These are phyloP conservation scores for Pavo muticus DNA, from an alignment of 2,113 vertebrate species.

Conservation along the genomic window DNA sequence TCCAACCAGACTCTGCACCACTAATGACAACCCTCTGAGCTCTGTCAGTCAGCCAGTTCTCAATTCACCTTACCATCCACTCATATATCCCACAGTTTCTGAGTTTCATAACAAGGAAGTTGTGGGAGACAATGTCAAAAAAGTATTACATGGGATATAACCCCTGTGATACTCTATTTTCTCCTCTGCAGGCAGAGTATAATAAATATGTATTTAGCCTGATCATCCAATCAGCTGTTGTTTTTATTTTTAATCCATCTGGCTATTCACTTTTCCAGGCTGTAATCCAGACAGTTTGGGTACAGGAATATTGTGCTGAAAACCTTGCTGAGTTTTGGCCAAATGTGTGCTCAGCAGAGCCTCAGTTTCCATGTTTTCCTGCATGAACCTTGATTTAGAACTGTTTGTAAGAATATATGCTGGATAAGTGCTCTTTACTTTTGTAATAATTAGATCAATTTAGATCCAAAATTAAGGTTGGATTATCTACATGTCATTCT, in stretches of 20 bases:
- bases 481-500: neutral
- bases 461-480: neutral
- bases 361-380: neutral
- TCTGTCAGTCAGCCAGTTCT: too few species aligned
- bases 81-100: too few species aligned
- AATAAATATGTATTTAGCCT: neutral
- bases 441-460: neutral
- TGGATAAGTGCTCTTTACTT: neutral
- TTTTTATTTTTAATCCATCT: neutral
- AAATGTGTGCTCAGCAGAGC: neutral
- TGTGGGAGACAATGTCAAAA: too few species aligned
- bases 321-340: neutral
- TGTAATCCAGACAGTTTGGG: neutral
- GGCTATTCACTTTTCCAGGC: neutral
- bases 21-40: too few species aligned
- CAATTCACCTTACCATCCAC: too few species aligned
- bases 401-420: neutral
- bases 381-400: neutral
- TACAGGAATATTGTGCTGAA: neutral
- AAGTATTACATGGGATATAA: neutral
- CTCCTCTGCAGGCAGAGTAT: neutral
- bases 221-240: neutral
- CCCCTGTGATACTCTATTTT: neutral
- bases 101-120: too few species aligned
- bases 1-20: too few species aligned